A percentile compares a stretch with the other conserved stretches of the same genome.
Evolutionary conservation across 2,113 vertebrate species (phyloP).

Genomic region (Procapra przewalskii): DNA sequence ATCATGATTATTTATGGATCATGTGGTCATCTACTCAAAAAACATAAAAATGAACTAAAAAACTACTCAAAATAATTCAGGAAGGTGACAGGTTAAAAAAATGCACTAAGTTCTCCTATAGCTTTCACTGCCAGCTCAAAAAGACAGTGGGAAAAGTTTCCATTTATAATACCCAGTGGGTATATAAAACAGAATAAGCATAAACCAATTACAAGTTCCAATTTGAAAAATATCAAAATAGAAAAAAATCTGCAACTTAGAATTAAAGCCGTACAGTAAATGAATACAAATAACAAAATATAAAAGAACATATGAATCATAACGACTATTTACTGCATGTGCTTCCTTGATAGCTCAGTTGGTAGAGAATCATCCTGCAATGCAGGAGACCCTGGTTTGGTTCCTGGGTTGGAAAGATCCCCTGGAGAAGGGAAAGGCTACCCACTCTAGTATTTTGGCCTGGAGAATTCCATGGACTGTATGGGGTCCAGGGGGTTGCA

Average conservation of each 20-base stretch:
- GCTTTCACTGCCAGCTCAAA: background rate
- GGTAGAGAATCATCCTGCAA: background rate
- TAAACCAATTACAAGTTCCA: background rate
- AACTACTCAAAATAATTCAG: background rate
- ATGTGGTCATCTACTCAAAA: background rate
- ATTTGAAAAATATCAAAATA: slow-evolving; percentile 16
- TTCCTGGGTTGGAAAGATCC: background rate
- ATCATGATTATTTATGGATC: background rate
- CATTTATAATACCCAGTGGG: background rate
- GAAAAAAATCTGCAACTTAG: background rate
- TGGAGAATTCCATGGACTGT: background rate
- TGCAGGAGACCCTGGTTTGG: background rate
- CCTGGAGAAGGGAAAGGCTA: background rate
- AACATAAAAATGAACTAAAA: background rate
- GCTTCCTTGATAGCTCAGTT: background rate
- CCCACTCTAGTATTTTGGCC: background rate
- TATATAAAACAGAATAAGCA: background rate
- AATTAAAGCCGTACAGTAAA: background rate
- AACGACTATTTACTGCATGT: background rate
- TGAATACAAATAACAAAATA: background rate
- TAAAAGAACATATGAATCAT: background rate
- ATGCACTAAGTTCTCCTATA: background rate
- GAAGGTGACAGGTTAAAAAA: background rate
- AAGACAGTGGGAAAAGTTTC: background rate
- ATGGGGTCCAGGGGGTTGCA: background rate